A percentile compares a stretch with the other conserved stretches of the same genome.
Conservation (phyloP, 1,140 invertebrate species). For the Drosophila kanapiae region DNA sequence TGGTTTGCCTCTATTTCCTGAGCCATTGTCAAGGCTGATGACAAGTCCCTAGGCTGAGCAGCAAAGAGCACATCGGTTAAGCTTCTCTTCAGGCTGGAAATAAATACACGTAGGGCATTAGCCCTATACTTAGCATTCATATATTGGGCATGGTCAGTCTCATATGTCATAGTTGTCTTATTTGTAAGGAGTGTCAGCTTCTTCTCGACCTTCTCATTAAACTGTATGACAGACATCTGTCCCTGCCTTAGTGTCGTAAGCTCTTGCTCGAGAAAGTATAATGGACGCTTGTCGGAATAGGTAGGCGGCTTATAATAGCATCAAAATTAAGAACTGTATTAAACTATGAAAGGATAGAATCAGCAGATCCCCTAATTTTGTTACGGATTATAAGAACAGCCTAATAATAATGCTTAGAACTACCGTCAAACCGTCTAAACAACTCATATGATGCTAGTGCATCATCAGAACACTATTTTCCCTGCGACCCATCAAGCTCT, state of each 20-base stretch:
- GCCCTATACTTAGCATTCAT: constrained; percentile 6
- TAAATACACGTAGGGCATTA: neutral
- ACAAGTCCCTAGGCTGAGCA: no score
- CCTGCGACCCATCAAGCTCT: constrained; percentile 14
- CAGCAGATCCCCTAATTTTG: constrained; percentile 35
- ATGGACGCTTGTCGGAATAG: constrained; percentile 40
- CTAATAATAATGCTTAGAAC: constrained; percentile 33
- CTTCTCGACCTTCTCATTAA: no score
- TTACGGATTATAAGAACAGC: constrained; percentile 42
- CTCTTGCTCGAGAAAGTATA: constrained; percentile 39
- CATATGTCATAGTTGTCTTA: no score
- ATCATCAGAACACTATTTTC: constrained; percentile 44
- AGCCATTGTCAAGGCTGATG: neutral
- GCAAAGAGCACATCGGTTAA: no score
- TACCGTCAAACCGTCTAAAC: constrained; percentile 26
- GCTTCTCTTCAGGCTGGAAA: no score
- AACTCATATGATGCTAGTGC: constrained; percentile 22
- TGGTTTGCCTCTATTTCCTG: constrained; percentile 14
- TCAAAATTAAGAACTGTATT: no score
- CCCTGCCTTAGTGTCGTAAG: constrained; percentile 32
- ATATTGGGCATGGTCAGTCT: neutral
- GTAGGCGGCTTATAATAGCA: no score
- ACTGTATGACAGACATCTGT: no score
- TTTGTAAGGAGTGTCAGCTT: no score
- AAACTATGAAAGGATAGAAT: no score